Conservation (phyloP, 2,888 invertebrate species). For the Nesidiocoris tenuis region DNA sequence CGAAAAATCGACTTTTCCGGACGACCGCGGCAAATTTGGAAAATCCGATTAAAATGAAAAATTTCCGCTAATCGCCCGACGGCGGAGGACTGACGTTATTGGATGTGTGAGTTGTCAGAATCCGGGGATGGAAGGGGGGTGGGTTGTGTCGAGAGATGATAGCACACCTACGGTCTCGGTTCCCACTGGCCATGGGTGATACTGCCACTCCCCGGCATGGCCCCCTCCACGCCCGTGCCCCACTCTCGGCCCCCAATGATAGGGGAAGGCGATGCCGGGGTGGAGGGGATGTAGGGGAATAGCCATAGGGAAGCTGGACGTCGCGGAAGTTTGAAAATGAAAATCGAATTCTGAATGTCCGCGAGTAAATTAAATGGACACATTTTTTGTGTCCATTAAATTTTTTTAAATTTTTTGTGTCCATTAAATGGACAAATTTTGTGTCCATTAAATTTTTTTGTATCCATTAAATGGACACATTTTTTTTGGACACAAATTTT, state of each 20-base stretch:
- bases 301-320: too few relatives aligned
- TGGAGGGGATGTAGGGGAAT: background rate
- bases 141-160: slow-evolving; percentile 32
- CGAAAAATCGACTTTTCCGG: background rate
- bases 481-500: too few relatives aligned
- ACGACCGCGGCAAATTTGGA: background rate
- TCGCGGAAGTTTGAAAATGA: too few relatives aligned
- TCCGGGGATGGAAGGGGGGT: slow-evolving; percentile 23
- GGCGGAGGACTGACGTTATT: background rate
- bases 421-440: too few relatives aligned
- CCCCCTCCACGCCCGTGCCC: slow-evolving; percentile 4
- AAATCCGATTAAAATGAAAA: background rate
- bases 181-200: slow-evolving; percentile 36
- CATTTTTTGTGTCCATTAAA: too few relatives aligned
- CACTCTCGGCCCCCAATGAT: background rate
- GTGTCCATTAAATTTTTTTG: too few relatives aligned
- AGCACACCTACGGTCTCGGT: slow-evolving; percentile 40
- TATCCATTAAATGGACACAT: too few relatives aligned
- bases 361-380: too few relatives aligned
- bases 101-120: background rate
- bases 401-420: too few relatives aligned
- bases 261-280: background rate
- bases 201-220: slow-evolving; percentile 32
- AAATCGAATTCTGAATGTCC: too few relatives aligned
- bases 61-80: background rate